Evolutionary conservation across 2,888 invertebrate genomes (phyloP), one percentile per base, ranked within the genome.

Genomic region (Lycaena phlaeas): DNA sequence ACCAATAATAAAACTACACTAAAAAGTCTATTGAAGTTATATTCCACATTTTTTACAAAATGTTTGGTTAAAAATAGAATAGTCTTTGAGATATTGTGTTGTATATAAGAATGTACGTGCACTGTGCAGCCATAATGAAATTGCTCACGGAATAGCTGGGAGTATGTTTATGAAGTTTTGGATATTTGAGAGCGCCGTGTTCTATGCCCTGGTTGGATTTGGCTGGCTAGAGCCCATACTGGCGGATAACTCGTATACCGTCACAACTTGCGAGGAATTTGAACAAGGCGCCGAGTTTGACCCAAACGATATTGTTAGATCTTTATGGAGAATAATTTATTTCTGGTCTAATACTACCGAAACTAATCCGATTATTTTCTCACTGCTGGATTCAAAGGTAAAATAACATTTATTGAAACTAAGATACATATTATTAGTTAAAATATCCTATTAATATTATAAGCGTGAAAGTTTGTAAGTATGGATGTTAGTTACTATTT

Each of bases 241-340:
- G 37, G 47, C 48, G 14, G 26, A 28, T n/a, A 39, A 28, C 38
- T 42, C 45, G 17, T 45, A 52, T 17, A 50, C 59, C 47, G 45
- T 58, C 45, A 75, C 67, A n/a, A 64, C 68, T 46, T 79, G 76
- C 45, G 75, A 78, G 48, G 61, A 72, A 52, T 79, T 78, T 42
- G 77, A 76, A 55, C 57, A 45, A 1, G 64, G 57, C 10, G 72
- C 74, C 15, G 53, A 52, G 22, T 77, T 79, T 46, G 62, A 66
- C 43, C 70, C 74, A 1, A 64, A 68, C 42, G 50, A 61, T 40
- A 46, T 71, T 40, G 53, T 77, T 38, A 69, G 71, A 46, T 61
- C 69, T 6, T 57, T 64, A 58, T 77, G 78, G 77, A 77, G 67
- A 56, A 73, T 77, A 56, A 69, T 78, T 51, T 79, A 74, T 51